phyloP scores from a whole-genome alignment of 2,797 vertebrate genomes.

The Channallabes apus region DNA sequence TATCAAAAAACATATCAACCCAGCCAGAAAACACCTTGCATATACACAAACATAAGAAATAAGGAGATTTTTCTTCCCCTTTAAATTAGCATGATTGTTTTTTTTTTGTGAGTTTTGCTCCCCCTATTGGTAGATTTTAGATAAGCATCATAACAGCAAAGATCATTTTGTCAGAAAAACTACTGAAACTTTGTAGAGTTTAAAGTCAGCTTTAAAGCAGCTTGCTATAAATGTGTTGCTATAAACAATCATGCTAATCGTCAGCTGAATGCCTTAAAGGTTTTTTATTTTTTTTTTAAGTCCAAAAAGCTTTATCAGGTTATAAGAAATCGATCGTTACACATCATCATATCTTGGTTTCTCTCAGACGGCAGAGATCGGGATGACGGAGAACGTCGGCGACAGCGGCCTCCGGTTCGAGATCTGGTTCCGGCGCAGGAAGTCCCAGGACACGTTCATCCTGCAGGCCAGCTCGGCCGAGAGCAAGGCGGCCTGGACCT shows the following conservation, averaged over 20 bases:
- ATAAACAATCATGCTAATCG: too few relatives aligned
- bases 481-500: constrained; percentile 79
- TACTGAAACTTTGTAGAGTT: neutral
- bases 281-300: neutral
- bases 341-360: neutral
- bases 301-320: neutral
- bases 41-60: too few relatives aligned
- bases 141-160: too few relatives aligned
- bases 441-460: constrained; percentile 84
- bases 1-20: too few relatives aligned
- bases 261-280: neutral
- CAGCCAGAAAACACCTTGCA: too few relatives aligned
- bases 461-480: constrained; percentile 80
- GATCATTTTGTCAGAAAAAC: too few relatives aligned
- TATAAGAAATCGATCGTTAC: neutral
- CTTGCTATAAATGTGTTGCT: neutral
- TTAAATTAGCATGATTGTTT: too few relatives aligned
- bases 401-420: constrained; percentile 83
- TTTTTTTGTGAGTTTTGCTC: too few relatives aligned
- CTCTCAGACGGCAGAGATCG: constrained; percentile 81
- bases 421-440: constrained; percentile 85
- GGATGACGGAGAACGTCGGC: constrained; percentile 85
- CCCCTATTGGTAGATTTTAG: too few relatives aligned
- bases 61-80: too few relatives aligned
- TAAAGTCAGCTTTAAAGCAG: neutral